Evolutionary conservation across 2,113 vertebrate species (phyloP), one percentile per base, ranked within the genome.

Genomic region (Donacobius atricapilla): DNA sequence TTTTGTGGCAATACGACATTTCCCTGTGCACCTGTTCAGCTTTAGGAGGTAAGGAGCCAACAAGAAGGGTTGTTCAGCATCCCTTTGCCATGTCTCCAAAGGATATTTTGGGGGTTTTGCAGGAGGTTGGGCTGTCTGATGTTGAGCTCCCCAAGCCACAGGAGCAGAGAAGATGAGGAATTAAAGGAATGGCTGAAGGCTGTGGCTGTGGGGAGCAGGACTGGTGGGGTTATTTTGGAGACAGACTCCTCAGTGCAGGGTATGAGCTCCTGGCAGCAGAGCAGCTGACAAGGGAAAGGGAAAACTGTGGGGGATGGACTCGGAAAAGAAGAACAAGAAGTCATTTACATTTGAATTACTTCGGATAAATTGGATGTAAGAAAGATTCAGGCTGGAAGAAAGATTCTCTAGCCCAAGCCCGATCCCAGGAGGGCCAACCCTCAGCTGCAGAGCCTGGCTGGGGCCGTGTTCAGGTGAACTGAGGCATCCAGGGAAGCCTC

Each of bases 381-480:
- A 63, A 78, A 68, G 42, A 76, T 54, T 71, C 28, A 51, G 45
- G 65, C 25, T 79, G 60, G 22, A 58, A 40, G 44, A 30, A 69
- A 16, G 15, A 6, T 8, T 47, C 37, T 79, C 30, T 71, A 50
- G 10, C 20, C 21, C 37, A 53, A 48, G 7, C 15, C 27, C 0
- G 0, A 27, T 75, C 14, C 35, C 65, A 88, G 56, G 5, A 65
- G 9, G 11, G 37, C 31, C 37, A 78, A 8, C 1, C 7, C 5
- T 5, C 57, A 45, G 24, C 54, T 78, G 37, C 64, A 90, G 23
- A 77, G n/a, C 8, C 50, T 61, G 54, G 22, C 11, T 4, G 4
- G 56, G 35, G 39, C n/a, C 0, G 0, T 73, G n/a, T 33, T 37
- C 28, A 42, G 56, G 45, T 0, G 2, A 65, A 37, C 0, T 7